Evolutionary conservation across 2,113 vertebrate species (phyloP), one percentile per base, ranked within the genome.

Genomic region (Malurus melanocephalus): DNA sequence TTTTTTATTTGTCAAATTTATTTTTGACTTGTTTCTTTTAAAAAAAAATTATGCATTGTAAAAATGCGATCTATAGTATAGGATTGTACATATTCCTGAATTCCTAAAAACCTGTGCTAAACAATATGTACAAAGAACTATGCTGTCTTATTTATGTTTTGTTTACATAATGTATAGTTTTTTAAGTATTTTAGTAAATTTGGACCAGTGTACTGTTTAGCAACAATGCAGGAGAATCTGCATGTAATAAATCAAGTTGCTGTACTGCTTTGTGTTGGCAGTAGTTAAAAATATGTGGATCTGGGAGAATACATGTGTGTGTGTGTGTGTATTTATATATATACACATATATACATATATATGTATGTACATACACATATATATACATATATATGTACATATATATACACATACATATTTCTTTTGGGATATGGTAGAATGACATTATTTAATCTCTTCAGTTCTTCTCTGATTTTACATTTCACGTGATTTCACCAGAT

Each of bases 61-160:
- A 96, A 97, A 97, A 97, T 97, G 94, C 97, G 96, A 1, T 89
- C 91, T 81, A 82, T 93, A 71, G 48, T 97, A 93, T 97, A 97
- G 97, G 97, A 96, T 94, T 98, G 97, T 98, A 98, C 88, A 97
- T 97, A 96, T 93, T 96, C 93, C 77, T 91, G 52, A 96, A 83
- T 96, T 95, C 95, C 89, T 97, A 97, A 97, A 89, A 97, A 93
- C 93, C 93, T 97, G 87, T 97, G 96, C 97, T 96, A 97, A 97
- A 97, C 91, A 97, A 73, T 96, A 92, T 97, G 97, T 98, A 97
- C 96, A 97, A 97, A 98, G 96, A 97, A 95, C 92, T 97, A 95
- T 97, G 87, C 96, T 97, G 97, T 98, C 93, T 96, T 99, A 99
- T 99, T 99, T 99, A 99, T 98, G 98, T 97, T 98, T 98, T 97